Conservation (phyloP, 2,113 vertebrate species). For the Anhinga rufa region DNA sequence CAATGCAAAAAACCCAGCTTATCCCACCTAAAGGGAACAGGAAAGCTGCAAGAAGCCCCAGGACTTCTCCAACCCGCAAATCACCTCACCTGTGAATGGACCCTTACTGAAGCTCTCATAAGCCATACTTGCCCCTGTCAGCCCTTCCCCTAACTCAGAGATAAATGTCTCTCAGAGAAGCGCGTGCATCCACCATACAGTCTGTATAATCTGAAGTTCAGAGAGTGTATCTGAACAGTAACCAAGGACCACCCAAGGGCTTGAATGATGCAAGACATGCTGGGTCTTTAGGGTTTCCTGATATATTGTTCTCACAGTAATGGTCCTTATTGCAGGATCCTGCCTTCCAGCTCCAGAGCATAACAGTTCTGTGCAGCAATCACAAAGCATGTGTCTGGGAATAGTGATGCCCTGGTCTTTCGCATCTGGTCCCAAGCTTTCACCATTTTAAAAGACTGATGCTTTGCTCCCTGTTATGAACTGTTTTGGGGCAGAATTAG, state of each 20-base stretch:
- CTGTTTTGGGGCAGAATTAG: background rate
- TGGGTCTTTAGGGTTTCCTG: background rate
- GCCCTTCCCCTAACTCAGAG: background rate
- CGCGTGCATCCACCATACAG: too few relatives aligned
- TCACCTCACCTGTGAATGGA: background rate
- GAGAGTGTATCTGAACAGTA: background rate
- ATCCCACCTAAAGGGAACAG: background rate
- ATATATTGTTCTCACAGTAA: background rate
- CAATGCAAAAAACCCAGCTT: background rate
- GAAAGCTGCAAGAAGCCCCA: background rate
- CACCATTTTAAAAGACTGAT: background rate
- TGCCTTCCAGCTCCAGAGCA: background rate
- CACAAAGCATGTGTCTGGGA: background rate
- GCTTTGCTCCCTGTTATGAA: background rate
- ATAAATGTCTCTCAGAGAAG: background rate
- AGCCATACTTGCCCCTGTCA: background rate
- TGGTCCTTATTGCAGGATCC: background rate
- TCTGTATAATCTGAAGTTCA: background rate
- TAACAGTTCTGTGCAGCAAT: background rate
- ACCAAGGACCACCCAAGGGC: background rate
- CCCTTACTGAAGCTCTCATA: background rate
- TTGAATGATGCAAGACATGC: background rate
- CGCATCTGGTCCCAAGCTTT: background rate
- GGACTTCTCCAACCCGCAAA: background rate
- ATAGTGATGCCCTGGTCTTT: background rate